Evolutionary conservation across 2,888 invertebrate genomes (phyloP).

Genomic region (Minunthozetes semirufus): DNA sequence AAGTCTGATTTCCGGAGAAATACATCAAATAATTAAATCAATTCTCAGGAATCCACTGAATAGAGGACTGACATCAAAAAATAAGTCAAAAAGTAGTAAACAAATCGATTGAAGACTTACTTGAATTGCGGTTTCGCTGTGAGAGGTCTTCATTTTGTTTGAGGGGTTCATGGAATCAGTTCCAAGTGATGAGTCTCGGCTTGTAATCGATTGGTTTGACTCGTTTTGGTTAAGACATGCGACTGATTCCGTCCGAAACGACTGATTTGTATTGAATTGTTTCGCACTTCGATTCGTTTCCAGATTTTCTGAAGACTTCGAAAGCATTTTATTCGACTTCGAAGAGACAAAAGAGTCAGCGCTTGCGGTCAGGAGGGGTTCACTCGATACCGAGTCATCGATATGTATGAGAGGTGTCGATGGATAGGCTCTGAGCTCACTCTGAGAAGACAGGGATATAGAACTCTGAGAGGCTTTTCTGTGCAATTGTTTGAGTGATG

Average conservation of each 20-base stretch:
- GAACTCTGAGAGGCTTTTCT: constrained; percentile 36
- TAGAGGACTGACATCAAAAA: neutral
- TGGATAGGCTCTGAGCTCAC: constrained; percentile 19
- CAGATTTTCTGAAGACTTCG: constrained; percentile 43
- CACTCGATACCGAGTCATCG: neutral
- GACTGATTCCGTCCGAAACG: neutral
- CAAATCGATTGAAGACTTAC: neutral
- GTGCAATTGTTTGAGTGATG: constrained; percentile 40
- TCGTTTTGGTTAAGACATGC: neutral
- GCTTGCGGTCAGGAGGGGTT: neutral
- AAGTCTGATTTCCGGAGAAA: no score
- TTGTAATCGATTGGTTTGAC: neutral
- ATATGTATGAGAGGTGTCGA: constrained; percentile 40
- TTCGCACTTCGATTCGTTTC: constrained; percentile 7
- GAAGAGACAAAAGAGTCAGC: neutral
- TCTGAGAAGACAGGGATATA: neutral
- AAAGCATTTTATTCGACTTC: constrained; percentile 39
- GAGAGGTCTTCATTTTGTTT: constrained; percentile 60
- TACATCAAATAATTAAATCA: no score
- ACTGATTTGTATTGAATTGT: neutral
- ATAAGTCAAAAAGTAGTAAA: neutral
- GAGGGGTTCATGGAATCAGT: constrained; percentile 38
- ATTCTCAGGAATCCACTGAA: no score
- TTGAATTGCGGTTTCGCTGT: constrained; percentile 68
- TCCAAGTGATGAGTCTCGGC: neutral